Base-by-base conservation (phyloP, 2,113 vertebrate species). In the Talpa occidentalis region DNA sequence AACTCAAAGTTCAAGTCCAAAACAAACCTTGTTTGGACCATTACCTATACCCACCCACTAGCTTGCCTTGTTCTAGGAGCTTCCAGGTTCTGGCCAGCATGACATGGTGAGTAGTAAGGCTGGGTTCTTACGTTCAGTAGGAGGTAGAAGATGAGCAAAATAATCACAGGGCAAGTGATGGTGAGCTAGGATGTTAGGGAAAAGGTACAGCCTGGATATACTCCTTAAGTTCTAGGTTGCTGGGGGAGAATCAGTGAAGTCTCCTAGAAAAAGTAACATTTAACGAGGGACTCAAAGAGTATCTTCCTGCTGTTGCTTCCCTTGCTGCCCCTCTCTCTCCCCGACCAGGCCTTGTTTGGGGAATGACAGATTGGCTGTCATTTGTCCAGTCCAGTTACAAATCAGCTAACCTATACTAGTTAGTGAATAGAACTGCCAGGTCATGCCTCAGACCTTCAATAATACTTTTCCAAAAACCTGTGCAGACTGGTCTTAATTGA, bases 381-480 rank as follows among this genome's bases (percentile, higher is more conserved):
- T 2, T 54, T 67, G 62, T 88, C 54, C 49, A n/a, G 7, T 85
- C 85, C 37, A 4, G 56, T 79, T 76, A 86, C 21, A 85, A n/a
- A 77, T 54, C 47, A 83, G n/a, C 47, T 77, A 52, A 77, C 47
- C 89, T 95, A n/a, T 67, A 80, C 62, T 60, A 26, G 10, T 79
- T 76, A 22, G 17, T n/a, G 35, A 78, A n/a, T n/a, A 60, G 26
- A 90, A 37, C 19, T 28, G 72, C n/a, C 22, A 40, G 24, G 35
- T 47, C 72, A 40, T 35, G 28, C 74, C 37, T 73, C 67, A 78
- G 56, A 74, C 30, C 49, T 42, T 26, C 79, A 62, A 56, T 28
- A 72, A 17, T 7, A 10, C 11, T 70, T 79, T 72, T 40, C 32
- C 82, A 88, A 88, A 90, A 64, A 28, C 35, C 35, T 3, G 1